These are phyloP conservation scores for Brachypodius melanocephalos DNA, from an alignment of 2,113 vertebrate genomes.

Conservation along the genomic window DNA sequence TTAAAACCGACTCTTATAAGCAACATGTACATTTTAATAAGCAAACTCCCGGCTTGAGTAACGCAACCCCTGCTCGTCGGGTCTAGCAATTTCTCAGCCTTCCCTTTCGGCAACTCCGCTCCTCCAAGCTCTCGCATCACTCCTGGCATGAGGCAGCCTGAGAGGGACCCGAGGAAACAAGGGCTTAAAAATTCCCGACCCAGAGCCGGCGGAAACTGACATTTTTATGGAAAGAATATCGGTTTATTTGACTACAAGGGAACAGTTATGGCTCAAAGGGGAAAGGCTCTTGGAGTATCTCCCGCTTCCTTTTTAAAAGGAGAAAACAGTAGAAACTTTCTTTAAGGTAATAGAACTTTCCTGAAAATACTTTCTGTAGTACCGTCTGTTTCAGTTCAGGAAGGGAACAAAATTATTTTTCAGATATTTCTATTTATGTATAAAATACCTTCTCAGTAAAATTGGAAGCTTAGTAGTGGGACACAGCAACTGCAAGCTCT, in stretches of 20 bases:
- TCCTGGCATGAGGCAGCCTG: not conserved
- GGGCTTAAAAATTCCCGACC: not conserved
- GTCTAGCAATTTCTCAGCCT: not conserved
- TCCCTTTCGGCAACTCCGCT: accelerated
- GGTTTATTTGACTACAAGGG: not conserved
- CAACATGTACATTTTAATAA: not conserved
- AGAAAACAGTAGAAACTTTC: not conserved
- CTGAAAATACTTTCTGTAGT: not conserved
- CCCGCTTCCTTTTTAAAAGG: not conserved
- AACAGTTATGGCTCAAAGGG: not conserved
- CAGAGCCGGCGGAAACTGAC: not conserved
- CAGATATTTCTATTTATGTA: not conserved
- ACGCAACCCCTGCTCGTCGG: accelerated
- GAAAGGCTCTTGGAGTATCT: not conserved
- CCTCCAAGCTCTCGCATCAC: not conserved
- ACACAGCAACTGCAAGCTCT: not conserved
- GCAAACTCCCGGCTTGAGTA: not conserved
- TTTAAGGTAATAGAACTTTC: not conserved
- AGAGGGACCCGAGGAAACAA: not conserved
- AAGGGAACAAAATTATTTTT: not conserved
- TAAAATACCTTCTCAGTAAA: not conserved
- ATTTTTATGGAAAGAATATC: not conserved
- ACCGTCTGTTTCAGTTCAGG: not conserved
- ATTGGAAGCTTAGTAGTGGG: not conserved
- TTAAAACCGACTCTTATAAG: not conserved